Conservation (phyloP, 2,888 invertebrate species). For the Salpingus planirostris region DNA sequence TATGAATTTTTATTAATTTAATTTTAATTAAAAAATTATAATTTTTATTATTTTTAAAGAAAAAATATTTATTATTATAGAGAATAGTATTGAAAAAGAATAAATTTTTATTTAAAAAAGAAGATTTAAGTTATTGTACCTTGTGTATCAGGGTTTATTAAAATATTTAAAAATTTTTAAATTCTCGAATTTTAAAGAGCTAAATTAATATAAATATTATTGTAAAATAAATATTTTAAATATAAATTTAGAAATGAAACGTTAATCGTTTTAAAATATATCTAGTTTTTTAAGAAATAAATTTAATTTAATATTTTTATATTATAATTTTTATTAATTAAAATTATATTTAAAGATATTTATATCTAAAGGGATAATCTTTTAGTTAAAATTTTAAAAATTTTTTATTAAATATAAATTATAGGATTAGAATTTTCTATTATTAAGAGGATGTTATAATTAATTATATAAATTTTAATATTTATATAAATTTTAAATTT, state of each 20-base stretch:
- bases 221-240: conserved; percentile 54
- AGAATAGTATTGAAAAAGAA: conserved; percentile 49
- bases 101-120: conserved; percentile 40
- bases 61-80: conserved; percentile 49
- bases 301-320: conserved; percentile 8
- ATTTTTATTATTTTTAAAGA: conserved; percentile 45
- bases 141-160: conserved; percentile 66
- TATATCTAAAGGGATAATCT: conserved; percentile 15
- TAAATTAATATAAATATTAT: conserved; percentile 50
- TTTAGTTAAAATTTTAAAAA: conserved; percentile 10
- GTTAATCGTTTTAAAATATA: conserved; percentile 58
- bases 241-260: conserved; percentile 52
- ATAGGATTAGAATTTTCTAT: conserved; percentile 51
- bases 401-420: conserved; percentile 34
- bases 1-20: conserved; percentile 18
- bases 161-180: conserved; percentile 35
- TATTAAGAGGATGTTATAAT: conserved; percentile 41
- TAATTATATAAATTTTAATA: conserved; percentile 45
- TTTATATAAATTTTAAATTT: conserved; percentile 40
- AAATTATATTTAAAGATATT: conserved; percentile 3
- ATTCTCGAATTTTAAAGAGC: conserved; percentile 55
- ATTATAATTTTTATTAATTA: conserved; percentile 5
- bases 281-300: conserved; percentile 51
- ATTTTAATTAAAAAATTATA: conserved; percentile 40
- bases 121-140: conserved; percentile 55